phyloP scores from a whole-genome alignment of 1,140 invertebrate genomes.

The Vanessa atalanta region DNA sequence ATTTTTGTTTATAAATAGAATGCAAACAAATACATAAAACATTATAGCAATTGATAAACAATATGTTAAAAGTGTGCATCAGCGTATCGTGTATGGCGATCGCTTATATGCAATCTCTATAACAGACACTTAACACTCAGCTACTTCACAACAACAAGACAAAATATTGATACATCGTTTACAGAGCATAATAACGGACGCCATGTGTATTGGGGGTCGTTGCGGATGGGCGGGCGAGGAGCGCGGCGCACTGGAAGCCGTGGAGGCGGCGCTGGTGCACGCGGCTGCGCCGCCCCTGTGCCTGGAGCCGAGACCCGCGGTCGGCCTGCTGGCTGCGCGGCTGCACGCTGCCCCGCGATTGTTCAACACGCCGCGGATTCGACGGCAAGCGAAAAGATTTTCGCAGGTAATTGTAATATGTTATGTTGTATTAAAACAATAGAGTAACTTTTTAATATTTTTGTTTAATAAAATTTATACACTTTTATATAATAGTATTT shows the following conservation, averaged over 20 bases:
- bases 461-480: no score
- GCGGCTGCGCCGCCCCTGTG: constrained; percentile 92
- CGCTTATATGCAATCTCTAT: no score
- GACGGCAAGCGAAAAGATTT: constrained; percentile 87
- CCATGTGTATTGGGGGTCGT: constrained; percentile 85
- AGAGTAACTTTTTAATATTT: no score
- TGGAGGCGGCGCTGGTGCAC: constrained; percentile 92
- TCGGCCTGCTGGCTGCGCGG: constrained; percentile 87
- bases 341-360: constrained; percentile 87
- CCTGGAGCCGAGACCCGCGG: constrained; percentile 91
- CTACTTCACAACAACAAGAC: no score
- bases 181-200: constrained; percentile 88
- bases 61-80: no score
- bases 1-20: no score
- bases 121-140: no score
- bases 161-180: constrained; percentile 14
- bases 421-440: no score
- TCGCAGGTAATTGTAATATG: constrained; percentile 82
- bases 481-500: no score
- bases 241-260: constrained; percentile 86
- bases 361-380: constrained; percentile 87
- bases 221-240: constrained; percentile 90
- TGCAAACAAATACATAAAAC: no score
- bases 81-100: no score
- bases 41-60: no score